phyloP scores from a whole-genome alignment of 53 echinoderm and acorn worm genomes.

The Mesocentrotus franciscanus region DNA sequence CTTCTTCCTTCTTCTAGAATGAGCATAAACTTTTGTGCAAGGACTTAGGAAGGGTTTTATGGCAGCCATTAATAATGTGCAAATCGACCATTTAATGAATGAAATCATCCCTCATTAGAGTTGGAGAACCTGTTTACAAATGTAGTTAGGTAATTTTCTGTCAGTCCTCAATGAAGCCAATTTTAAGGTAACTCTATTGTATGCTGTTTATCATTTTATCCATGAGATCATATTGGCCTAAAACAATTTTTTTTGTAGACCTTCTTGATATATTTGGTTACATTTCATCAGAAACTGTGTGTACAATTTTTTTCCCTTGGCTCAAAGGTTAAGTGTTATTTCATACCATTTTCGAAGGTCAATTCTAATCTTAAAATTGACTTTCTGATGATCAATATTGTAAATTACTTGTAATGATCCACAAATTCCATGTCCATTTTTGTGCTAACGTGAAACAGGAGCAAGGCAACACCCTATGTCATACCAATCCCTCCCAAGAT shows the following conservation, averaged over 20 bases:
- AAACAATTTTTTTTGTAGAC: neutral
- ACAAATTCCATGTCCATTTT: neutral
- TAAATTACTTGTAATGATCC: neutral
- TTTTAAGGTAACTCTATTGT: neutral
- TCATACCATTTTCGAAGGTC: neutral
- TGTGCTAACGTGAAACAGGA: neutral
- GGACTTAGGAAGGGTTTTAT: neutral
- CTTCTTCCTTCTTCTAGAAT: neutral
- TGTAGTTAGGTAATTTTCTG: neutral
- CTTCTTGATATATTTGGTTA: neutral
- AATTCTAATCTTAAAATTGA: neutral
- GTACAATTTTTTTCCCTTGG: neutral
- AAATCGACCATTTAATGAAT: neutral
- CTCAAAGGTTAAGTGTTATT: neutral
- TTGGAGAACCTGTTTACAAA: neutral
- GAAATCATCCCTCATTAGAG: neutral
- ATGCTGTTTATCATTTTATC: neutral
- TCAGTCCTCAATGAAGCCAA: neutral
- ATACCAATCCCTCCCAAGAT: constrained; percentile 70
- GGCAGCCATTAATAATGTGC: neutral
- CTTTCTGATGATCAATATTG: neutral
- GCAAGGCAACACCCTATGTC: constrained; percentile 20
- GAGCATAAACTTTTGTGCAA: neutral
- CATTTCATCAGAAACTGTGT: neutral
- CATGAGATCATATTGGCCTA: neutral